phyloP scores from a whole-genome alignment of 2,797 vertebrate species.

The Scolopax rusticola region DNA sequence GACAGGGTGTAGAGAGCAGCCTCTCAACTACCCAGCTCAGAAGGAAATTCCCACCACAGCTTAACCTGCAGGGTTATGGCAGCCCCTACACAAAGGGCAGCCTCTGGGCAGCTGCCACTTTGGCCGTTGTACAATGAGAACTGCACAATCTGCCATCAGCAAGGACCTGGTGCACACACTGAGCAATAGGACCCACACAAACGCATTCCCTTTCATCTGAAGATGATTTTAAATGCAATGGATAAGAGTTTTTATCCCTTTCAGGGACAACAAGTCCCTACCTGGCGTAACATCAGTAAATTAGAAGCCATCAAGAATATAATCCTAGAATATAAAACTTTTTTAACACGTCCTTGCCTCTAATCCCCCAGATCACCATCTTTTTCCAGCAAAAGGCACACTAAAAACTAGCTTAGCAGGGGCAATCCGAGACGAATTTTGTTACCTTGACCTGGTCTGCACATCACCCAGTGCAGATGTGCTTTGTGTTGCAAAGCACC shows the following conservation, averaged over 20 bases:
- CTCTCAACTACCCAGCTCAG: neutral
- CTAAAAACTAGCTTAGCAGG: neutral
- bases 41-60: neutral
- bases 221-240: neutral
- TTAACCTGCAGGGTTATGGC: neutral
- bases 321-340: neutral
- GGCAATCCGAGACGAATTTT: neutral
- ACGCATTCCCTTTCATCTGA: neutral
- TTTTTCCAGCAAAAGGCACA: neutral
- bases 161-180: accelerated
- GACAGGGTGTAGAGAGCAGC: accelerated
- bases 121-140: neutral
- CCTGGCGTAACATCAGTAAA: neutral
- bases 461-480: neutral
- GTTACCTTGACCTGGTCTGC: neutral
- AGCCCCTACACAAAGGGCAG: neutral
- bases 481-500: neutral
- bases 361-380: neutral
- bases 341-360: neutral
- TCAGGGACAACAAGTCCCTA: neutral
- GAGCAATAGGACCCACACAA: neutral
- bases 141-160: neutral
- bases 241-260: neutral
- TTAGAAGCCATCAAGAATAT: neutral
- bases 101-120: neutral